Percentiles rank a stretch among this genome's conserved stretches.
Conservation (phyloP, 2,113 vertebrate species). For the Protobothrops mucrosquamatus region DNA sequence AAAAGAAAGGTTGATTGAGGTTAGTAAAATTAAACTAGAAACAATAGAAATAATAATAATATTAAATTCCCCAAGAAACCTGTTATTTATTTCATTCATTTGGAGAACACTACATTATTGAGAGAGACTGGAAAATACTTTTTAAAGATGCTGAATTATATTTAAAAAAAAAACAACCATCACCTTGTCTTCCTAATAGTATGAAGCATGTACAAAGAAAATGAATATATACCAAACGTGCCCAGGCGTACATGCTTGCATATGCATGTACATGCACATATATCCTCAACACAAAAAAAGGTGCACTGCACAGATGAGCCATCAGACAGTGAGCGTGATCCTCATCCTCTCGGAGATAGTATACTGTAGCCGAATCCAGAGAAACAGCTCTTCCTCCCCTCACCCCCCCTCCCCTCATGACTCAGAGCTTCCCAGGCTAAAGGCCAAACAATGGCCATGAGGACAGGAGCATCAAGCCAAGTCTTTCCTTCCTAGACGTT, state of each 20-base stretch:
- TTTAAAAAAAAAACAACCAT: background rate
- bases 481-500: background rate
- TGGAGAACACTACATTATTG: background rate
- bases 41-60: background rate
- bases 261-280: background rate
- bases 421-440: background rate
- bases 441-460: background rate
- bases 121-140: background rate
- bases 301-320: background rate
- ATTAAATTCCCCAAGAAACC: background rate
- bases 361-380: background rate
- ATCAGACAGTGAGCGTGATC: background rate
- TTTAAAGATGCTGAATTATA: background rate
- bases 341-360: background rate
- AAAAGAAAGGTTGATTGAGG: background rate
- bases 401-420: background rate
- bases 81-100: background rate
- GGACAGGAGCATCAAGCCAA: background rate
- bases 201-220: background rate
- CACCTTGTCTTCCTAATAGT: background rate
- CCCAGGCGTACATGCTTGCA: background rate
- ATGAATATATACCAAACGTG: background rate
- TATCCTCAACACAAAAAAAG: background rate
- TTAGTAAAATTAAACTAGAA: background rate
- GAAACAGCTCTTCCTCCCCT: background rate